Evolutionary conservation across 1,140 invertebrate species (phyloP).

Genomic region (Hirudo medicinalis): DNA sequence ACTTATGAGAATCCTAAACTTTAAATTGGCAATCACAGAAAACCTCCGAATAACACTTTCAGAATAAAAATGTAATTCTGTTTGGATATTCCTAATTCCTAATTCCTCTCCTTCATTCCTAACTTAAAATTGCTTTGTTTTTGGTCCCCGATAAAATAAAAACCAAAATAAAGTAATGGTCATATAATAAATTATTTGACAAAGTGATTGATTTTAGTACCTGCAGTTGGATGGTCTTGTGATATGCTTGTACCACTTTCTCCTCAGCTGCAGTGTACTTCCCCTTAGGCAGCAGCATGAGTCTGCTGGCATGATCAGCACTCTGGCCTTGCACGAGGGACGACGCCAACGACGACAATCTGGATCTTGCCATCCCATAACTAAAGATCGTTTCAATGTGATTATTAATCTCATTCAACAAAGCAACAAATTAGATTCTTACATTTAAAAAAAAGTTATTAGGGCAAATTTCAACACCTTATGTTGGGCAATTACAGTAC

Average conservation of each 20-base stretch:
- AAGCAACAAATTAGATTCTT: not conserved
- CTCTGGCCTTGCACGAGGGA: not conserved
- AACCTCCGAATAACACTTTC: too few relatives aligned
- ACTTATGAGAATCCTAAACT: too few relatives aligned
- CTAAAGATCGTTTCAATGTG: not conserved
- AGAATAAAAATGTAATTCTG: too few relatives aligned
- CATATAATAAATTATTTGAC: too few relatives aligned
- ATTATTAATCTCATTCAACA: not conserved
- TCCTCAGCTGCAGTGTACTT: constrained; percentile 1
- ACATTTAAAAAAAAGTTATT: not conserved
- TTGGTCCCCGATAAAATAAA: too few relatives aligned
- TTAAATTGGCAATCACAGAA: too few relatives aligned
- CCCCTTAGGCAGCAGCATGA: not conserved
- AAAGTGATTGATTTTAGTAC: not conserved
- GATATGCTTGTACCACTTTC: not conserved
- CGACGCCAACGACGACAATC: not conserved
- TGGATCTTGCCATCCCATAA: not conserved
- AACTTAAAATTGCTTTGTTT: too few relatives aligned
- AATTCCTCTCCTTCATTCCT: too few relatives aligned
- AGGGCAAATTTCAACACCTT: not conserved
- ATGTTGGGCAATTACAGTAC: not conserved
- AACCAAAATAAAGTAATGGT: too few relatives aligned
- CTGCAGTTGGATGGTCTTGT: not conserved
- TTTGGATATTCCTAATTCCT: too few relatives aligned
- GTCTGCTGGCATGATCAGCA: not conserved